Evolutionary conservation across 2,888 invertebrate genomes (phyloP), one percentile per base, ranked within the genome.

Genomic region (Peribatodes rhomboidaria): DNA sequence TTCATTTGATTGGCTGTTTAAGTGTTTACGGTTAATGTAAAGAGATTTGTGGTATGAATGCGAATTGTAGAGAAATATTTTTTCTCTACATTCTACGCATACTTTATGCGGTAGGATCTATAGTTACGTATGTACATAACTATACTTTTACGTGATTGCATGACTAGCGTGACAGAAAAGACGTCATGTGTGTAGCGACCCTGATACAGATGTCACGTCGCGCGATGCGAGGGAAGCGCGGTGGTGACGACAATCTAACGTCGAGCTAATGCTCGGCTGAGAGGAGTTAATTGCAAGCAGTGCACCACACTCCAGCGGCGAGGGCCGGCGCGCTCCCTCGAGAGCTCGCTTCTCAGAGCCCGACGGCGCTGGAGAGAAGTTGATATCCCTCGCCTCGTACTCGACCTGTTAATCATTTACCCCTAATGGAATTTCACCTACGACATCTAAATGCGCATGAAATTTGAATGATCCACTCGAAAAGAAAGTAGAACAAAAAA

Each of bases 201-300:
- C 60, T 71, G 71, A 76, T 76, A 78, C 75, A 74, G 72, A 77
- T 78, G 72, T 76, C 63, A 71, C 31, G 47, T 2, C 10, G 71
- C 53, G 20, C 42, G 59, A 14, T 42, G 39, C 31, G 58, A 46
- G 66, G 71, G 74, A 74, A 72, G 20, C 65, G 73, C 72, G 71
- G 18, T 65, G 58, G 65, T 71, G 70, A 68, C 72, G 72, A 75
- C 72, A 68, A 74, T 76, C 84, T 90, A 88, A 90, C 89, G 83
- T 83, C 77, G 78, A 86, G 87, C 88, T 90, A 90, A 92, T 89
- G 83, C 80, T 80, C 81, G 80, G 88, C 87, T n/a, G n/a, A 87
- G 84, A 83, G 88, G 85, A 90, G 90, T 90, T 92, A 92, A 92
- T 92, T 92, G 90, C 85, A 86, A 90, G 87, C 89, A 84, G 77